Base-by-base conservation (phyloP, 2,888 invertebrate species). In the Dendrolimus pini region DNA sequence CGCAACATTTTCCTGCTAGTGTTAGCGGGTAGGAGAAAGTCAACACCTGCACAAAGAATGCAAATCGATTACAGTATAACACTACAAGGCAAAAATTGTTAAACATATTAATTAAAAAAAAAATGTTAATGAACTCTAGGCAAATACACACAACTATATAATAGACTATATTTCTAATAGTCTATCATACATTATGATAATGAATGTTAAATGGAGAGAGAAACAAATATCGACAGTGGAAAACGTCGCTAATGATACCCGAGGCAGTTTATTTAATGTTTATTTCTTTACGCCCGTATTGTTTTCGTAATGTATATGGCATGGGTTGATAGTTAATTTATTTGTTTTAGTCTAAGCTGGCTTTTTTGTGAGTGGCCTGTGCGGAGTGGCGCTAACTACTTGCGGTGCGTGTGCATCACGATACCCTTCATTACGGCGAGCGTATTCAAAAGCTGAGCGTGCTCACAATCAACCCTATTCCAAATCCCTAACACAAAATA, bases 1-100 rank as follows among this genome's bases (percentile, higher is more conserved):
- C 84, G 89, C 89, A 90, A 89, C 89, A 89, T 89, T 89, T 90
- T 89, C 87, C 86, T 89, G 89, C 90, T 86, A 85, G 80, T 84
- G 89, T 90, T 89, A 89, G 88, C 87, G 83, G 83, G 83, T 84
- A 85, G 89, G 82, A 84, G 85, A 87, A 89, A 86, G 78, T 85
- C 83, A 89, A 89, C 83, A 89, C 88, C 88, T 89, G 88, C 85
- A 89, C 89, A 89, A 88, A 89, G 77, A 89, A 90, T 89, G 89
- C 89, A 82, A 78, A 77, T 85, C 86, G 78, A 80, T 83, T 83
- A 88, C 81, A 83, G 79, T 75, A 74, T 74, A 88, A 85, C 83
- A 88, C 89, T 89, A 89, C 88, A 82, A 88, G 89, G 89, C 89
- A 86, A 83, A 85, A 80, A 80, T 77, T 68, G 81, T 83, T 85